phyloP scores from a whole-genome alignment of 2,888 invertebrate genomes.

The Euphydryas editha region DNA sequence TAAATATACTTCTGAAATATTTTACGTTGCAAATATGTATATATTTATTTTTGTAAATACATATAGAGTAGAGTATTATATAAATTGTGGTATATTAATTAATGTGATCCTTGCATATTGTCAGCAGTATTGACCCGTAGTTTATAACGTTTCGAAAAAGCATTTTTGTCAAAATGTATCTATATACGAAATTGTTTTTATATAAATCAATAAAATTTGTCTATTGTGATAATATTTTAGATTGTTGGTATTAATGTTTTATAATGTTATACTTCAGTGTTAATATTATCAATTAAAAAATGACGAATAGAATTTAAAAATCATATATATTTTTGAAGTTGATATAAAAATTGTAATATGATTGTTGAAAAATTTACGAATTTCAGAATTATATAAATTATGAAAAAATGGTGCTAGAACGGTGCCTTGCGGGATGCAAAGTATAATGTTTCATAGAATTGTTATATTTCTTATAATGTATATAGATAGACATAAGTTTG shows the following conservation, averaged over 20 bases:
- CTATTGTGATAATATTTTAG: conserved; percentile 17
- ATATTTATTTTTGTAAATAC: conserved; percentile 13
- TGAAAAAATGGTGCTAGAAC: conserved; percentile 37
- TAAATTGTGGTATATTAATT: not conserved
- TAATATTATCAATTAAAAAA: not conserved
- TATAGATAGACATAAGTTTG: conserved; percentile 43
- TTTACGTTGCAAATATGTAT: not conserved
- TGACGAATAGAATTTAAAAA: not conserved
- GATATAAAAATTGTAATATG: not conserved
- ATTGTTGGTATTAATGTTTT: conserved; percentile 4
- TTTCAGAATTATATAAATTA: conserved; percentile 23
- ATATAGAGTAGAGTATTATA: not conserved
- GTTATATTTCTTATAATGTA: conserved; percentile 34
- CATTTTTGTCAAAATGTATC: conserved; percentile 5
- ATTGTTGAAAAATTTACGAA: conserved; percentile 13
- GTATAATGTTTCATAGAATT: conserved; percentile 25
- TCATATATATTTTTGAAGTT: not conserved
- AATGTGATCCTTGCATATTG: conserved; percentile 21
- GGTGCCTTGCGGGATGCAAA: conserved; percentile 35
- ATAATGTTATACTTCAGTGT: not conserved
- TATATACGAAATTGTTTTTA: not conserved
- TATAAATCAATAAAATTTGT: not conserved
- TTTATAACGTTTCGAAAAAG: not conserved
- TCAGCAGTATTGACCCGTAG: conserved; percentile 22
- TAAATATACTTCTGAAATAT: not conserved